Base-by-base conservation (phyloP, 2,888 invertebrate species). In the Erannis defoliaria region DNA sequence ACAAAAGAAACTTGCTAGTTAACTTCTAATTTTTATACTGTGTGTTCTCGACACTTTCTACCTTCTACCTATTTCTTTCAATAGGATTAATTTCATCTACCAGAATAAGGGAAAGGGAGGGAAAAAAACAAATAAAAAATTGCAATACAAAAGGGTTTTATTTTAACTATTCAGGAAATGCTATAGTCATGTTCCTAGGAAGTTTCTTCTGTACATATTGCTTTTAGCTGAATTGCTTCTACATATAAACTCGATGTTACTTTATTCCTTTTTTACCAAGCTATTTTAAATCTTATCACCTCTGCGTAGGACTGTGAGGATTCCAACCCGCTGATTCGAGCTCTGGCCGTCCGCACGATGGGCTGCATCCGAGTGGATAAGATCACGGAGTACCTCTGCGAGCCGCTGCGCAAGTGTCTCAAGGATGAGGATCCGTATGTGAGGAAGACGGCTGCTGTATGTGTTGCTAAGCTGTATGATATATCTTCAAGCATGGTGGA, bases 341-440 rank as follows among this genome's bases (percentile, higher is more conserved):
- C 99, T 1, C 92, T 99, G 81, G 99, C 99, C 33, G 99, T 99
- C 29, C 94, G 99, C 62, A 99, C 99, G 16, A 99, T 99, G 99
- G 99, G 99, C 55, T 99, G 99, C 87, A 99, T 99, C 82, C 95
- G 99, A 12, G 99, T 99, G 56, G 99, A 99, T 93, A 99, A 99
- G 94, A 99, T 99, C 79, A 99, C 99, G 0, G 99, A 99, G 93
- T 99, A 99, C 89, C 94, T 99, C 40, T 99, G 99, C 87, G 99
- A 99, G 84, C 99, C 99, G 0, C 93, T 99, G 72, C 94, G 99
- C 60, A 99, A 98, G 84, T 98, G 98, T 82, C 92, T 98, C 67
- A 97, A 97, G 88, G 99, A 99, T 86, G 99, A 99, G 84, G 99
- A 99, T 91, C 99, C 99, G 0, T 99, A 99, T 91, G 99, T 99